Percentiles rank a stretch among this genome's conserved stretches.
phyloP scores from a whole-genome alignment of 2,113 vertebrate genomes.

The Tragelaphus buxtoni region DNA sequence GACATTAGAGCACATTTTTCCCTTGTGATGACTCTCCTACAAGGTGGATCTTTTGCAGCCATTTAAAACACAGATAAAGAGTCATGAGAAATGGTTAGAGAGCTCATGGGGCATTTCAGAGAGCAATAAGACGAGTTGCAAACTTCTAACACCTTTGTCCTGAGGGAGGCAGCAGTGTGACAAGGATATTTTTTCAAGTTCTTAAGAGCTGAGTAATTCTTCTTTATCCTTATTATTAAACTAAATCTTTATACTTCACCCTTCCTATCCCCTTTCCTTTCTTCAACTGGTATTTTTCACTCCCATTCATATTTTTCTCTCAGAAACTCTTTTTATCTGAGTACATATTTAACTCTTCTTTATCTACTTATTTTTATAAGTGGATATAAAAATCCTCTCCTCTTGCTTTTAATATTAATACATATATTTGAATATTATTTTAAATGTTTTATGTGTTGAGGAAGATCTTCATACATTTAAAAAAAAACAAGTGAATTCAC shows the following conservation, averaged over 20 bases:
- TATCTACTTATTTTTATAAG: background rate
- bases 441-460: background rate
- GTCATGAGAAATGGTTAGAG: background rate
- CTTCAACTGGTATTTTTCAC: background rate
- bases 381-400: background rate
- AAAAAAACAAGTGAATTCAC: background rate
- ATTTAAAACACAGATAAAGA: background rate
- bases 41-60: background rate
- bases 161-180: background rate
- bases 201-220: background rate
- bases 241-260: too few relatives aligned
- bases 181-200: background rate
- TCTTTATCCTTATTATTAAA: background rate
- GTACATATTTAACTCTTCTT: background rate
- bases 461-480: background rate
- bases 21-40: background rate
- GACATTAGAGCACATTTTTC: background rate
- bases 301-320: background rate
- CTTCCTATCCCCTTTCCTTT: background rate
- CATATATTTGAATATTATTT: background rate
- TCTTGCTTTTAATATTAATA: background rate
- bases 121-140: background rate
- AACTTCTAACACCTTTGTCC: background rate
- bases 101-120: background rate
- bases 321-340: background rate